Conservation (phyloP, 30 jellyfish, hydroid and myxozoan species). For the Turritopsis rubra region DNA sequence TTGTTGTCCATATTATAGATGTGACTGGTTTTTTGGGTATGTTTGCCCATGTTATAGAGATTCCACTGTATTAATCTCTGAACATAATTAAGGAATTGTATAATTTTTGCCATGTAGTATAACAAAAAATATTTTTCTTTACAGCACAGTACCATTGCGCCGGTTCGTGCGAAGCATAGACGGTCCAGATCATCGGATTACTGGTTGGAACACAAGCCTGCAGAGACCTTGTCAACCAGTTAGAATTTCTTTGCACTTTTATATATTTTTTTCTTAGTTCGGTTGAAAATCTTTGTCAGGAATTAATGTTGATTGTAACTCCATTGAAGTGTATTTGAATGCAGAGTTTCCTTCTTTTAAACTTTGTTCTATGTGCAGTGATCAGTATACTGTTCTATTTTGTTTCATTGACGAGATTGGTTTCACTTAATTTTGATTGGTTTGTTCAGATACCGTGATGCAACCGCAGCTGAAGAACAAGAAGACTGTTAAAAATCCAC, state of each 20-base stretch:
- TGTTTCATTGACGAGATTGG: too few species aligned
- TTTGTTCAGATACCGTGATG: conserved; percentile 63
- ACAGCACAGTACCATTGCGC: conserved; percentile 40
- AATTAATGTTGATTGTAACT: background rate
- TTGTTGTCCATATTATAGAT: too few species aligned
- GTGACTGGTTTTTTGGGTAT: too few species aligned
- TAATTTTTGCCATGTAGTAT: too few species aligned
- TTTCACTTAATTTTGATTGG: background rate
- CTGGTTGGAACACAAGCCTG: conserved; percentile 87
- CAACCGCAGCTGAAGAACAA: conserved; percentile 76
- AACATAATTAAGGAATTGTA: too few species aligned
- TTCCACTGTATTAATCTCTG: too few species aligned
- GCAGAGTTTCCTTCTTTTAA: too few species aligned
- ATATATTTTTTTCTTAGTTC: background rate
- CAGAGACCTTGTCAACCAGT: conserved; percentile 81
- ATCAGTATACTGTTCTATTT: too few species aligned
- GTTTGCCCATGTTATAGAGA: too few species aligned
- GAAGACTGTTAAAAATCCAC: conserved; percentile 70
- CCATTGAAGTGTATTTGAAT: too few species aligned
- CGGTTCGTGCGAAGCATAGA: conserved; percentile 77
- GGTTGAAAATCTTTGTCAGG: background rate
- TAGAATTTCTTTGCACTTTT: background rate
- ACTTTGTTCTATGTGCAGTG: too few species aligned
- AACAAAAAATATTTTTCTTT: too few species aligned
- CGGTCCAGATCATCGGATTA: conserved; percentile 94